These are phyloP conservation scores for Aldabrachelys gigantea DNA, from an alignment of 2,113 vertebrate genomes.

Conservation along the genomic window DNA sequence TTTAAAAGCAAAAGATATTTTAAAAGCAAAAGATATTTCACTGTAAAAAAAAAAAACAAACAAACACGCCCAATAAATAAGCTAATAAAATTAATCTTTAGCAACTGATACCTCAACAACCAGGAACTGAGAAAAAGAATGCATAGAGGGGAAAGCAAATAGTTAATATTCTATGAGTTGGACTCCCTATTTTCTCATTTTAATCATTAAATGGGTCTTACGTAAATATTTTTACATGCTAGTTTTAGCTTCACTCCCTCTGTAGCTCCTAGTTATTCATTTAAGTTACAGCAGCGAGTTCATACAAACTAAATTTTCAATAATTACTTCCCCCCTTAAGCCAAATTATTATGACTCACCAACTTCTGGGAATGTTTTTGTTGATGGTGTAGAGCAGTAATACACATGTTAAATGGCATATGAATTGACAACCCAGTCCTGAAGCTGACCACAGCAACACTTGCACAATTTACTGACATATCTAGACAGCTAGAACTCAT, in stretches of 20 bases:
- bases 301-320: constrained; percentile 36
- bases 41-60: background rate
- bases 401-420: background rate
- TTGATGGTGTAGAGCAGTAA: constrained; percentile 6
- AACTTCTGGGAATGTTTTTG: constrained; percentile 9
- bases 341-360: constrained; percentile 38
- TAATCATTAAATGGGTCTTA: constrained; percentile 12
- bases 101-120: background rate
- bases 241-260: constrained; percentile 7
- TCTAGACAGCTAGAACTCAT: constrained; percentile 22
- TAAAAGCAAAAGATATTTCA: background rate
- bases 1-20: background rate
- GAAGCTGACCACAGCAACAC: constrained; percentile 3
- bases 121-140: background rate
- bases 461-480: constrained; percentile 38
- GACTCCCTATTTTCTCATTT: constrained; percentile 43
- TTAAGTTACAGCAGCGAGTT: constrained; percentile 51
- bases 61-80: background rate
- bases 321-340: constrained; percentile 40
- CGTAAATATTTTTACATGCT: constrained; percentile 43
- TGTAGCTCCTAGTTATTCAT: constrained; percentile 42
- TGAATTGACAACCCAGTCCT: constrained; percentile 31
- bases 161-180: constrained; percentile 11
- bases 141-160: background rate
- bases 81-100: background rate